Percentiles rank a stretch among this genome's conserved stretches.
These are phyloP conservation scores for Colletes latitarsis DNA, from an alignment of 1,140 invertebrate genomes.

Conservation along the genomic window DNA sequence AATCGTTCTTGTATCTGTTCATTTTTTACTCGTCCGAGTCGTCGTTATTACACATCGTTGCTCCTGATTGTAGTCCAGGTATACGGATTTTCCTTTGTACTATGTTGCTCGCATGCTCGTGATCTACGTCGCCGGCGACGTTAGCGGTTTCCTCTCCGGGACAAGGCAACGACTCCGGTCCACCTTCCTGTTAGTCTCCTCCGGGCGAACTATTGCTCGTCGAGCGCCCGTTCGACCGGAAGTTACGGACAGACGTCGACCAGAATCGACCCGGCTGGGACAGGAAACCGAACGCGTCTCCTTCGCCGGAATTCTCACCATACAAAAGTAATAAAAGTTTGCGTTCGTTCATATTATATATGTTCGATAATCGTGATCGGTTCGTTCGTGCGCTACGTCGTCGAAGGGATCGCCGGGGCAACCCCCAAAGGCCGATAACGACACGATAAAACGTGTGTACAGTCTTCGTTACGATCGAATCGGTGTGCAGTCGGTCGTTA, in stretches of 20 bases:
- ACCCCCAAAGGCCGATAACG: neutral
- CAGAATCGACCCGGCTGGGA: neutral
- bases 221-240: no score
- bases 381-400: conserved; percentile 29
- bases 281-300: neutral
- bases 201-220: neutral
- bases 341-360: neutral
- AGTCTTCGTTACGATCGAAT: conserved; percentile 24
- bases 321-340: conserved; percentile 51
- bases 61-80: conserved; percentile 53
- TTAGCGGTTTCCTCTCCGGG: neutral
- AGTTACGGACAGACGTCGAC: no score
- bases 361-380: conserved; percentile 32
- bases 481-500: neutral
- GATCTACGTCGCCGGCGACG: neutral
- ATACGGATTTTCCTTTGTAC: conserved; percentile 51
- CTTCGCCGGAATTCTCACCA: neutral
- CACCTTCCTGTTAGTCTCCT: neutral
- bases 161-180: neutral
- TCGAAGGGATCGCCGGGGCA: neutral
- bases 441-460: conserved; percentile 1
- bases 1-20: conserved; percentile 62
- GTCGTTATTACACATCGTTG: conserved; percentile 57
- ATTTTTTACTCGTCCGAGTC: conserved; percentile 39
- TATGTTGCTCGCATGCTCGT: conserved; percentile 35